These are phyloP conservation scores for Ciconia nigra DNA, from an alignment of 2,797 vertebrate genomes.

Conservation along the genomic window DNA sequence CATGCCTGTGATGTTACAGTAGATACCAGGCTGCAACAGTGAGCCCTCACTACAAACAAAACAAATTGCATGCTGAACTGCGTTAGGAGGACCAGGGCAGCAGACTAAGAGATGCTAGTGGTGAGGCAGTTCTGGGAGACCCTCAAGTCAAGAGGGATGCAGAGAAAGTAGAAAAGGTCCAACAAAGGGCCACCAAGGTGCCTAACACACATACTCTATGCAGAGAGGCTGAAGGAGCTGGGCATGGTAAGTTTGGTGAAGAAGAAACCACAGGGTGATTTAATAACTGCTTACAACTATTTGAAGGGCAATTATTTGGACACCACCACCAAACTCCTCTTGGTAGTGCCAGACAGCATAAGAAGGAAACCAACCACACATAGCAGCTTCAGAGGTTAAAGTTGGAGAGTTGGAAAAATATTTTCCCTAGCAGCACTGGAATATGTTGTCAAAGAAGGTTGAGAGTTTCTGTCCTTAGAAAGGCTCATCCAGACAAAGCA, in stretches of 20 bases:
- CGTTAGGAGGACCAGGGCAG: not conserved
- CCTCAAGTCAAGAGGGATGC: not conserved
- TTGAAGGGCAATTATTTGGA: not conserved
- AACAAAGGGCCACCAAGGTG: not conserved
- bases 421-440: not conserved
- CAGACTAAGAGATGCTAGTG: not conserved
- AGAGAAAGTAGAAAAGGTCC: not conserved
- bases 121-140: not conserved
- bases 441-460: not conserved
- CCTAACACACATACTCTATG: rapidly evolving
- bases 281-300: not conserved
- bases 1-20: not conserved
- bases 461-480: not conserved
- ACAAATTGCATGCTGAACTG: not conserved
- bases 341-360: not conserved
- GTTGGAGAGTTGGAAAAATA: not conserved
- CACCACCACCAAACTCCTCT: not conserved
- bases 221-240: not conserved
- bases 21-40: not conserved
- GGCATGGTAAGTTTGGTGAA: not conserved
- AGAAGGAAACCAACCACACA: not conserved
- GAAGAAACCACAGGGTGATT: not conserved
- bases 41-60: not conserved
- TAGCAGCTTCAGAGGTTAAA: not conserved
- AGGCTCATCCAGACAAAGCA: not conserved